Conservation (phyloP, 2,888 invertebrate species). For the Alsophila aescularia region DNA sequence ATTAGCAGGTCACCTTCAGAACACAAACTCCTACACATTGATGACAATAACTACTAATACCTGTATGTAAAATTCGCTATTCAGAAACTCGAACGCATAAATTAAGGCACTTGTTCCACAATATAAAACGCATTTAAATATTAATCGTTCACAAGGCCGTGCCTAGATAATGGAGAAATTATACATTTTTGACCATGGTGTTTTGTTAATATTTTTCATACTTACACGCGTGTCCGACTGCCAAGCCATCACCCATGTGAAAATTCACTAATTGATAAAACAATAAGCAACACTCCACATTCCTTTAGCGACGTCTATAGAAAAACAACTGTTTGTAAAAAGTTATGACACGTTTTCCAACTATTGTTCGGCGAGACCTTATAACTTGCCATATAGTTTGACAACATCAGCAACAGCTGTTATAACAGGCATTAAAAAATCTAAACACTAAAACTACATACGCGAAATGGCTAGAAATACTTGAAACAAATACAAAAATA, state of each 20-base stretch:
- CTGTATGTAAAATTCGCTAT: conserved; percentile 38
- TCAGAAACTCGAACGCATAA: conserved; percentile 47
- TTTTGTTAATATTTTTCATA: conserved; percentile 34
- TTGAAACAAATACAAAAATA: conserved; percentile 81
- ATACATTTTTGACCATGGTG: conserved; percentile 27
- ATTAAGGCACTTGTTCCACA: conserved; percentile 54
- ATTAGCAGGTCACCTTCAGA: conserved; percentile 46
- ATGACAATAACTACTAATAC: conserved; percentile 28
- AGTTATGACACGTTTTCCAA: conserved; percentile 78
- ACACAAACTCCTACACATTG: conserved; percentile 35
- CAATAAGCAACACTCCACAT: conserved; percentile 75
- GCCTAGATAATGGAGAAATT: conserved; percentile 15
- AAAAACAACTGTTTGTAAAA: conserved; percentile 73
- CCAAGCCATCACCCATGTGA: conserved; percentile 85
- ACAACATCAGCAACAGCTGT: conserved; percentile 63
- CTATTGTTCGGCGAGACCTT: conserved; percentile 59
- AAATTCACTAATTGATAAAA: conserved; percentile 73
- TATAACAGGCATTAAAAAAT: conserved; percentile 57
- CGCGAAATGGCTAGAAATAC: conserved; percentile 62
- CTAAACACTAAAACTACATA: conserved; percentile 67
- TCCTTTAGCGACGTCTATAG: conserved; percentile 71
- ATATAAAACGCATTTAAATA: conserved; percentile 65
- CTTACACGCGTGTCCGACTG: conserved; percentile 83
- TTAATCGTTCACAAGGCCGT: conserved; percentile 74
- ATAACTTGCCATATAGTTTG: conserved; percentile 54